These are phyloP conservation scores for Caenorhabditis wallacei DNA, from an alignment of 2,888 invertebrate genomes.

Conservation along the genomic window DNA sequence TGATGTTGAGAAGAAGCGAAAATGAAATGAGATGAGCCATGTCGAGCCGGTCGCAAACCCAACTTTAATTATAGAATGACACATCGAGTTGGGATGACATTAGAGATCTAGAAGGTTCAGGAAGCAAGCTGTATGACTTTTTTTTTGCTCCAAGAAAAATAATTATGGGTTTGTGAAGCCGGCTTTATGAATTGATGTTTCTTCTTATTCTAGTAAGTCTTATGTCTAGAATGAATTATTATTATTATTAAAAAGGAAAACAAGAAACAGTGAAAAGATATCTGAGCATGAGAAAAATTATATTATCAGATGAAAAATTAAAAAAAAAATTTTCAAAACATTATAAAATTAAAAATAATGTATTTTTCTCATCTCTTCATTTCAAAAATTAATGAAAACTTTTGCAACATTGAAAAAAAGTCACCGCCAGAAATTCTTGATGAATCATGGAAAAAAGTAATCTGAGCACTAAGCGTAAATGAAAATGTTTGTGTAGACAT, in stretches of 20 bases:
- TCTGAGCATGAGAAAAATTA: background rate
- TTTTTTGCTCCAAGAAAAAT: background rate
- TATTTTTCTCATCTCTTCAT: no score
- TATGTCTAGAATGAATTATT: no score
- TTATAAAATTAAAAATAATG: background rate
- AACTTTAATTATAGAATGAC: constrained; percentile 44
- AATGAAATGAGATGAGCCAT: constrained; percentile 40
- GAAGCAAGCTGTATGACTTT: background rate
- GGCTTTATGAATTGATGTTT: no score
- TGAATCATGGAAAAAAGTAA: background rate
- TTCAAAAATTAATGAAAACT: no score
- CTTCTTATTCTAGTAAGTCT: no score
- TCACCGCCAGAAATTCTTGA: background rate
- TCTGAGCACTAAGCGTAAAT: background rate
- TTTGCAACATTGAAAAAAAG: background rate
- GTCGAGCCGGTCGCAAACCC: constrained; percentile 2
- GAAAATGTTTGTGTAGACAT: background rate
- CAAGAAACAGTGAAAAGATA: no score
- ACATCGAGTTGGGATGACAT: constrained; percentile 16
- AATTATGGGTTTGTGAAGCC: background rate
- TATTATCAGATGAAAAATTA: no score
- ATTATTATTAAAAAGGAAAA: no score
- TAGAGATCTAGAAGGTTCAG: background rate
- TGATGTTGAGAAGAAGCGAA: constrained; percentile 23
- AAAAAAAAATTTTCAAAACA: background rate